Conservation (phyloP, 2,113 vertebrate species). For the Abramis brama region DNA sequence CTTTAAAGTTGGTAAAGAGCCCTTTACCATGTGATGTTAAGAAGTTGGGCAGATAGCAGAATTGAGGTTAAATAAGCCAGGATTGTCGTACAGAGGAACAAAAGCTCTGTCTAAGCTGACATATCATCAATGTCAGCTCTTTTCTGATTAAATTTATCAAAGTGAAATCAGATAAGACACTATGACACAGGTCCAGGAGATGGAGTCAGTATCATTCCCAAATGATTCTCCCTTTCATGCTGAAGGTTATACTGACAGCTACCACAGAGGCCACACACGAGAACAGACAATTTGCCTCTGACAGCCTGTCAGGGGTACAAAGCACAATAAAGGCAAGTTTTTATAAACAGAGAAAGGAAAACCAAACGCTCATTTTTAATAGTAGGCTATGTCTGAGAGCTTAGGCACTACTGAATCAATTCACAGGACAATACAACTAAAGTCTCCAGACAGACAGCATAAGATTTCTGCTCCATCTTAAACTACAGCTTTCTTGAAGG, state of each 20-base stretch:
- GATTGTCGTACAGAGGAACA: not conserved
- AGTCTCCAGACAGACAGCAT: not conserved
- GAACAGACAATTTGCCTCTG: constrained; percentile 13
- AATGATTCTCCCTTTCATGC: constrained; percentile 17
- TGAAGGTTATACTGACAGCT: constrained; percentile 44
- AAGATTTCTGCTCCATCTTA: not conserved
- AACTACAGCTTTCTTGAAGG: not conserved
- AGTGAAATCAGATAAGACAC: constrained; percentile 12
- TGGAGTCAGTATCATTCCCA: not conserved
- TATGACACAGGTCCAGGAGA: not conserved
- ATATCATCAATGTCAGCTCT: constrained; percentile 12
- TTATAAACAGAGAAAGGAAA: constrained; percentile 1
- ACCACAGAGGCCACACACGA: not conserved
- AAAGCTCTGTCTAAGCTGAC: not conserved
- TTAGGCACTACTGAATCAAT: constrained; percentile 2
- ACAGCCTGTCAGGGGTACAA: constrained; percentile 29
- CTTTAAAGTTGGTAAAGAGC: not conserved
- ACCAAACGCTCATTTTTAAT: not conserved
- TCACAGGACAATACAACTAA: not conserved
- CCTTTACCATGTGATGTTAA: constrained; percentile 1
- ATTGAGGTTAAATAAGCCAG: not conserved
- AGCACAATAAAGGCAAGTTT: constrained; percentile 17
- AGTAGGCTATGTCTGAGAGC: not conserved
- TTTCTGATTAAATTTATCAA: constrained; percentile 8
- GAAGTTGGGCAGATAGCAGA: not conserved